Percentiles rank a stretch among this genome's conserved stretches.
phyloP scores from a whole-genome alignment of 2,888 invertebrate species.

The Bursaphelenchus okinawaensis region DNA sequence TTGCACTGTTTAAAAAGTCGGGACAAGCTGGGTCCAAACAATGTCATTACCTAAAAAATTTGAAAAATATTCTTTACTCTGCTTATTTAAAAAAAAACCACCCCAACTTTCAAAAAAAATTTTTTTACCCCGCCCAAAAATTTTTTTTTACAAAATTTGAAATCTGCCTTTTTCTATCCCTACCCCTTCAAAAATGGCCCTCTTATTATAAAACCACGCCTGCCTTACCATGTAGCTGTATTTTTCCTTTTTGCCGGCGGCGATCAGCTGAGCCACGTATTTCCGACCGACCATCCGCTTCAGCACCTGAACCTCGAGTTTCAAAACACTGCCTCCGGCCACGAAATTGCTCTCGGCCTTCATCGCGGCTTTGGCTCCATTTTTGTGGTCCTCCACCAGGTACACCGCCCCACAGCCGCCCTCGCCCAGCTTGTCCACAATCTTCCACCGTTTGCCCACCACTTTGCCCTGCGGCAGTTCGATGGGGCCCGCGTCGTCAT shows the following conservation, averaged over 20 bases:
- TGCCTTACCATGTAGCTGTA: constrained; percentile 43
- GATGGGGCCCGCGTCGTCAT: constrained; percentile 21
- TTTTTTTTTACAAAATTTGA: too few species aligned
- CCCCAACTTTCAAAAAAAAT: too few species aligned
- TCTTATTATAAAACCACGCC: not conserved
- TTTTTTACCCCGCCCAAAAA: too few species aligned
- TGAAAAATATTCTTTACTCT: too few species aligned
- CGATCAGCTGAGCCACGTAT: constrained; percentile 38
- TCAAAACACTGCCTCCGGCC: constrained; percentile 42
- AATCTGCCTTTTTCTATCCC: too few species aligned
- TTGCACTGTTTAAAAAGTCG: constrained; percentile 15
- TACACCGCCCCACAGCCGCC: constrained; percentile 22
- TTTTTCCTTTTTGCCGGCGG: constrained; percentile 35
- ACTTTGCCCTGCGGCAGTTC: constrained; percentile 21
- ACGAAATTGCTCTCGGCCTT: constrained; percentile 41
- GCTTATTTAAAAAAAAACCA: too few species aligned
- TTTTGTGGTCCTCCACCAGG: constrained; percentile 15
- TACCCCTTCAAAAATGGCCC: too few species aligned
- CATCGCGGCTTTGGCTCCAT: constrained; percentile 30
- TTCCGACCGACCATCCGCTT: constrained; percentile 15
- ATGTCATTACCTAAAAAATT: constrained; percentile 23
- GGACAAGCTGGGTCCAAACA: constrained; percentile 23
- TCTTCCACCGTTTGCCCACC: constrained; percentile 20
- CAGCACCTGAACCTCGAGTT: constrained; percentile 36
- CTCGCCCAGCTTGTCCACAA: constrained; percentile 20